Evolutionary conservation across 2,888 invertebrate species (phyloP), one percentile per base, ranked within the genome.

Genomic region (Autographa pulchrina): DNA sequence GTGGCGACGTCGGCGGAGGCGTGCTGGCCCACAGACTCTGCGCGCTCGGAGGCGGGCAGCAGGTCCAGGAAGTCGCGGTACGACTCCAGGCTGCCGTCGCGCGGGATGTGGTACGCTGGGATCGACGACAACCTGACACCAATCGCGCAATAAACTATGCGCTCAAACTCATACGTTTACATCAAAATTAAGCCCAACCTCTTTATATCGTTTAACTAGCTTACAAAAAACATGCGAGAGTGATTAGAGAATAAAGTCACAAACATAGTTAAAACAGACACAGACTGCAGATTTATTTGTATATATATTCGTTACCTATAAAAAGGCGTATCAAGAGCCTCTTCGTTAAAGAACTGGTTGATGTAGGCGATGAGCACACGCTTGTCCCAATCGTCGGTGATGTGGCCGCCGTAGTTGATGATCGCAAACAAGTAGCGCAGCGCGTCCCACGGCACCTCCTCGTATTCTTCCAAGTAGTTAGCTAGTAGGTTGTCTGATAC

Each of bases 381-480:
- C 88, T 95, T 96, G 92, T 97, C 97, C 97, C 97, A 97, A 85
- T 97, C 97, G 88, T 98, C 97, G 1, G 97, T 97, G 84, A 98
- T 97, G 90, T 98, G 98, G 0, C 98, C 98, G 43, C 98, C 98
- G 89, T 99, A 99, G 94, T 98, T 98, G 80, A 99, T 98, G 82
- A 97, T 98, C 0, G 98, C 98, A 88, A 99, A 98, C 74, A 99
- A 93, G 91, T 98, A 98, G 82, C 98, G 98, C 62, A 99, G 93
- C 0, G 98, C 98, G 86, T 98, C 98, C 98, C 98, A 99, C 0
- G 98, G 98, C 0, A 98, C 98, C 16, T 97, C 97, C n/a, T 97
- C 97, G 91, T 99, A 99, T 87, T 98, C 98, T 85, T 98, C 98
- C 67, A 99, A 93, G 90, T 98, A 99, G 66, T 98, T 97, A 18